These are phyloP conservation scores for Platichthys flesus DNA, from an alignment of 2,113 vertebrate genomes.

Conservation along the genomic window DNA sequence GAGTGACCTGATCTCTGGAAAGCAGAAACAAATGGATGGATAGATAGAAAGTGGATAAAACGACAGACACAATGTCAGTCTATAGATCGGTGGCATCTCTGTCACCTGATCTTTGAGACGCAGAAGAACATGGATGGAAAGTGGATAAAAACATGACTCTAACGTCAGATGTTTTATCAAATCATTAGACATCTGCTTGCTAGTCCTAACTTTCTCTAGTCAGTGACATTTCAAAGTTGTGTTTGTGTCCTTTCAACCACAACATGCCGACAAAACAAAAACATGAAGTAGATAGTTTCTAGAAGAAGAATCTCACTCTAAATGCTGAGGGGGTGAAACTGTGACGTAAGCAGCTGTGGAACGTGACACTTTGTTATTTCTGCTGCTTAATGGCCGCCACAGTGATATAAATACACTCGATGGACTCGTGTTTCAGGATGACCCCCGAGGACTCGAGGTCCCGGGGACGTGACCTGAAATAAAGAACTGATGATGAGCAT, in stretches of 20 bases:
- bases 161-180: neutral
- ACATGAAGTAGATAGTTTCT: neutral
- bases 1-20: no score
- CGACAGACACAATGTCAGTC: no score
- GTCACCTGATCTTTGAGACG: no score
- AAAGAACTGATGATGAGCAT: neutral
- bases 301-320: neutral
- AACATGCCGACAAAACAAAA: neutral
- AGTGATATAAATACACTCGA: no score
- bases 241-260: neutral
- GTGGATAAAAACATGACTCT: no score
- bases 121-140: no score
- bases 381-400: conserved; percentile 1
- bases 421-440: neutral
- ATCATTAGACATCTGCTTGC: neutral
- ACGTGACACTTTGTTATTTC: neutral
- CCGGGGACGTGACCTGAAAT: no score
- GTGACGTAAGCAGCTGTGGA: neutral
- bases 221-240: neutral
- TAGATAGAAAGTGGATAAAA: no score
- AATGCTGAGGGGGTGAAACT: neutral
- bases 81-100: no score
- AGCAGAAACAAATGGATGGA: no score
- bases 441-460: neutral
- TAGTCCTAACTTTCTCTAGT: neutral